These are phyloP conservation scores for Netelia melanura DNA, from an alignment of 2,888 invertebrate species.

Conservation along the genomic window DNA sequence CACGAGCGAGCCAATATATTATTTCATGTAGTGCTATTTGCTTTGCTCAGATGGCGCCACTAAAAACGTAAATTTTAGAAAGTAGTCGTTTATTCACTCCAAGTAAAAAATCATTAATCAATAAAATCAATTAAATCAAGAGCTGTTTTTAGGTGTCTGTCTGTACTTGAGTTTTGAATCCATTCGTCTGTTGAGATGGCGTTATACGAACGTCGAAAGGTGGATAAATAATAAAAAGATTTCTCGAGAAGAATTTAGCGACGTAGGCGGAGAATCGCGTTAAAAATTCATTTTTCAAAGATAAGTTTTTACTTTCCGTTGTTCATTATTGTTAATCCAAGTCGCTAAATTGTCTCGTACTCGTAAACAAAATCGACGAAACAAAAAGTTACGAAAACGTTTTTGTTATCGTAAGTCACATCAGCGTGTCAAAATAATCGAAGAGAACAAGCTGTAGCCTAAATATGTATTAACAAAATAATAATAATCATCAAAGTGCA, in stretches of 20 bases:
- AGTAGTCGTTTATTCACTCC: too few species aligned
- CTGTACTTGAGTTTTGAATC: background rate
- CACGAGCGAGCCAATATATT: slow-evolving; percentile 37
- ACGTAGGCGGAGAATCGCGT: background rate
- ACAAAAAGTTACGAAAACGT: background rate
- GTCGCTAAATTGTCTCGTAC: background rate
- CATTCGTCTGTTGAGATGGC: background rate
- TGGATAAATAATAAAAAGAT: background rate
- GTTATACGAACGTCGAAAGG: background rate
- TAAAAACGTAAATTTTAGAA: background rate
- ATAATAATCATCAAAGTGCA: slow-evolving; percentile 57
- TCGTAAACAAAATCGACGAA: background rate
- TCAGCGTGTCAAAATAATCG: slow-evolving; percentile 11
- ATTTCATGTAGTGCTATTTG: slow-evolving; percentile 13
- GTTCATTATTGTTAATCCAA: too few species aligned
- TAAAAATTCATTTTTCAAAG: background rate
- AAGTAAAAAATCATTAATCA: background rate
- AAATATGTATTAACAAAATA: background rate
- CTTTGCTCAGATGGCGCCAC: background rate
- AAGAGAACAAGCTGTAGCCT: slow-evolving; percentile 18
- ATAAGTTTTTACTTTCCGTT: too few species aligned
- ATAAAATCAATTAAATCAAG: background rate
- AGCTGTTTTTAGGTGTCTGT: background rate
- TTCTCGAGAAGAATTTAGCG: background rate
- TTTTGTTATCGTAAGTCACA: slow-evolving; percentile 5